Evolutionary conservation across 2,797 vertebrate genomes (phyloP).

Genomic region (Sibirionetta formosa): DNA sequence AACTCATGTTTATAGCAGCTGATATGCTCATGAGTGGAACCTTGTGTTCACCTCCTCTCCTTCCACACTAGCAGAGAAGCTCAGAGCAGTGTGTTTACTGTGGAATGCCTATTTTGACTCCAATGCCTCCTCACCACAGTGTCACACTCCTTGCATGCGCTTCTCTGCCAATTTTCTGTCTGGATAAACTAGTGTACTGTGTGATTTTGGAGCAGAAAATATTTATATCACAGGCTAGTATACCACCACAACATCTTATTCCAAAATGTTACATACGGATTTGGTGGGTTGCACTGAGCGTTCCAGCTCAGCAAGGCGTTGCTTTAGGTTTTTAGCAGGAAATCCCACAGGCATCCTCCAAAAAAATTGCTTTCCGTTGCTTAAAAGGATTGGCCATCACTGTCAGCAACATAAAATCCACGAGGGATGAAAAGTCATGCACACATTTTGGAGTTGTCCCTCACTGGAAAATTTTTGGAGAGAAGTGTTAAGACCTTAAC

Average conservation of each 20-base stretch:
- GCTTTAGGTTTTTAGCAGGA: background rate
- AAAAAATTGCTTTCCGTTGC: background rate
- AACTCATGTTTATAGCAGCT: background rate
- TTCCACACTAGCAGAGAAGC: background rate
- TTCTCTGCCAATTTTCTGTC: background rate
- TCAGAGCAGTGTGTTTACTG: background rate
- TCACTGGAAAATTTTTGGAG: slow-evolving; percentile 13
- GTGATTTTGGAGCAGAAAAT: background rate
- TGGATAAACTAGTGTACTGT: background rate
- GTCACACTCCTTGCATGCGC: background rate
- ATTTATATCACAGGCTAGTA: background rate
- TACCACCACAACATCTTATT: background rate
- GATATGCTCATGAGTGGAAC: background rate
- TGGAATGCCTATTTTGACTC: background rate
- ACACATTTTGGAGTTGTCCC: background rate
- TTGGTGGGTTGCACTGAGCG: background rate
- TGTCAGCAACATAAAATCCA: background rate
- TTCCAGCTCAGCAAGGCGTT: background rate
- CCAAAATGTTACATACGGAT: background rate
- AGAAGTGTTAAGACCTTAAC: slow-evolving; percentile 23
- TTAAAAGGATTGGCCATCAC: background rate
- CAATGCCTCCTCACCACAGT: background rate
- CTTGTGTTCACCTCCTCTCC: background rate
- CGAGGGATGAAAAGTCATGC: background rate
- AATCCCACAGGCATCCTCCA: background rate